These are phyloP conservation scores for Leptopilina boulardi DNA, from an alignment of 1,140 invertebrate species.

Conservation along the genomic window DNA sequence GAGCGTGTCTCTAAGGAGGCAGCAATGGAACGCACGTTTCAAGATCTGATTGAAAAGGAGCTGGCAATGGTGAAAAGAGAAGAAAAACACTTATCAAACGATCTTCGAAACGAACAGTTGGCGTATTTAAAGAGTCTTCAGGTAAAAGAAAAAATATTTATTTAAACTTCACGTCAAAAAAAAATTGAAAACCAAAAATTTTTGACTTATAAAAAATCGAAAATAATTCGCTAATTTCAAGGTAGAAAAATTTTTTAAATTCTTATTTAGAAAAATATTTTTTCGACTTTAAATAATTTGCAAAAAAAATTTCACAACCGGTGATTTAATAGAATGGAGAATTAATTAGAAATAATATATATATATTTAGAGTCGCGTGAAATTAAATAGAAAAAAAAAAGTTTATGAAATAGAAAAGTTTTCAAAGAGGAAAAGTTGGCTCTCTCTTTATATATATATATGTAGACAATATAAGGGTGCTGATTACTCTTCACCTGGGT, in stretches of 20 bases:
- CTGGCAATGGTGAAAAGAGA: conserved; percentile 43
- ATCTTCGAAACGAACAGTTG: conserved; percentile 50
- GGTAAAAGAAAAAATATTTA: conserved; percentile 3
- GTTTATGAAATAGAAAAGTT: neutral
- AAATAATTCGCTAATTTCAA: no score
- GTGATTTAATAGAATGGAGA: no score
- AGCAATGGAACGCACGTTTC: conserved; percentile 44
- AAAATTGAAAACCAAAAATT: no score
- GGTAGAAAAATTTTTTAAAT: no score
- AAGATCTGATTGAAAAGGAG: conserved; percentile 45
- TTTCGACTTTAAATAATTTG: no score
- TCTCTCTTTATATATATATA: neutral
- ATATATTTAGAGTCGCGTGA: no score
- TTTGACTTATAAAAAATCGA: no score
- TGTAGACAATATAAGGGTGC: neutral
- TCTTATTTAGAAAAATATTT: no score
- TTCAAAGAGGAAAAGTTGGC: conserved; percentile 13
- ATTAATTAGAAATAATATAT: no score
- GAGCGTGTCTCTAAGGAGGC: conserved; percentile 53
- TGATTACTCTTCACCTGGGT: conserved; percentile 24
- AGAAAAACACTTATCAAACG: conserved; percentile 33
- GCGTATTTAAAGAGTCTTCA: conserved; percentile 47
- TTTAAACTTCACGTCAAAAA: no score
- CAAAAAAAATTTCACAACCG: no score
- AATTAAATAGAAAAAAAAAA: conserved; percentile 17